These are phyloP conservation scores for Euzetes globulus DNA, from an alignment of 2,888 invertebrate genomes.

Conservation along the genomic window DNA sequence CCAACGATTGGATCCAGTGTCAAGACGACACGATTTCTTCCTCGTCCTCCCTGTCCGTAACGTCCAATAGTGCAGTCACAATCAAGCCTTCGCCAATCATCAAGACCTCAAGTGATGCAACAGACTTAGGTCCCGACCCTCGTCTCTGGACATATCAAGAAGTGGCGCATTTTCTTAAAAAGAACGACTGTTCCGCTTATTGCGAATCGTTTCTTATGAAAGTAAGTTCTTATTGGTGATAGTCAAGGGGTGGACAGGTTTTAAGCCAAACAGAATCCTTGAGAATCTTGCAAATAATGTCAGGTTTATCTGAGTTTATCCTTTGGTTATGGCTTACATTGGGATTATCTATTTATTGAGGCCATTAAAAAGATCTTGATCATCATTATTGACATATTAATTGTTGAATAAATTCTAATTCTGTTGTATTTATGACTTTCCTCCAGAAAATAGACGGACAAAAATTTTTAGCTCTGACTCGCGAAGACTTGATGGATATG, in stretches of 20 bases:
- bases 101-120: not conserved
- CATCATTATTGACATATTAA: constrained; percentile 27
- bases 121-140: constrained; percentile 47
- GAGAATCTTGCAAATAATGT: no score
- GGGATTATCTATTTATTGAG: no score
- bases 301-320: no score
- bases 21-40: constrained; percentile 25
- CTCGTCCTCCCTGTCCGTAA: not conserved
- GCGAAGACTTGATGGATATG: constrained; percentile 80
- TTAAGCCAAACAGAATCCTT: no score
- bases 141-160: constrained; percentile 73
- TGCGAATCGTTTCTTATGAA: constrained; percentile 56
- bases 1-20: not conserved
- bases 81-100: constrained; percentile 32
- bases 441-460: constrained; percentile 70
- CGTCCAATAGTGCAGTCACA: constrained; percentile 29
- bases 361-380: no score
- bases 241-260: no score
- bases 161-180: constrained; percentile 78
- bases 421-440: constrained; percentile 16
- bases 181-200: constrained; percentile 67
- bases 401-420: not conserved
- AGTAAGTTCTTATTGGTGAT: no score
- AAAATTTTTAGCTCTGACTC: constrained; percentile 67
- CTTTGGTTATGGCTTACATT: no score